Base-by-base conservation (phyloP, 2,113 vertebrate species). In the Canis aureus region DNA sequence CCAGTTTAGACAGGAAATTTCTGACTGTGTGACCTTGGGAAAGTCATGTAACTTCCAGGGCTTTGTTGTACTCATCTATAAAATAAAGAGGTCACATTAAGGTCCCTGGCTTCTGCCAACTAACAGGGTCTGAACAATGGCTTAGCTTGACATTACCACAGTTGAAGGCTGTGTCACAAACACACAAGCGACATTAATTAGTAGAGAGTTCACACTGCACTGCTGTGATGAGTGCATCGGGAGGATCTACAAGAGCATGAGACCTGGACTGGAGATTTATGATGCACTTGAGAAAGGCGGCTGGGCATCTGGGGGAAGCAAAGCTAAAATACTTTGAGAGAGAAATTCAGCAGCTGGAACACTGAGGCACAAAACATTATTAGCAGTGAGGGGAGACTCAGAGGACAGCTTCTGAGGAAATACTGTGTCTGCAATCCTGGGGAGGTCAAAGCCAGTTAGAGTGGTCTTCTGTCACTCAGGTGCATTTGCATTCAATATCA, bases 391-490 rank as follows among this genome's bases (percentile, higher is more conserved):
- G 66, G 95, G 66, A 78, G 79, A 81, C 71, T 13, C 53, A 62
- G 66, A 64, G 85, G 89, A 71, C 64, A 53, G 60, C 53, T 89
- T 64, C 69, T 29, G 27, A 79, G 95, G 91, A 95, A 92, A 97
- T 32, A 93, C 49, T 3, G 11, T 51, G 73, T 79, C 67, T 97
- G 79, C 74, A 83, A 53, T 85, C 35, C 49, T 38, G 1, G n/a
- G 85, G 20, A 79, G 15, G 60, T 86, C 95, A 74, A 60, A 97
- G 73, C 49, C 87, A 55, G 74, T 95, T 79, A 91, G 20, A 93
- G 51, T 0, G 2, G 35, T 11, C 78, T 92, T 93, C 57, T 55
- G 73, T 89, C 82, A 67, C 22, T 5, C 55, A 1, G 35, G 27
- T 4, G 43, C n/a, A 69, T 74, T 51, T 89, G 60, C 89, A 89